Evolutionary conservation across 2,113 vertebrate genomes (phyloP).

Genomic region (Pteruthius melanotis): DNA sequence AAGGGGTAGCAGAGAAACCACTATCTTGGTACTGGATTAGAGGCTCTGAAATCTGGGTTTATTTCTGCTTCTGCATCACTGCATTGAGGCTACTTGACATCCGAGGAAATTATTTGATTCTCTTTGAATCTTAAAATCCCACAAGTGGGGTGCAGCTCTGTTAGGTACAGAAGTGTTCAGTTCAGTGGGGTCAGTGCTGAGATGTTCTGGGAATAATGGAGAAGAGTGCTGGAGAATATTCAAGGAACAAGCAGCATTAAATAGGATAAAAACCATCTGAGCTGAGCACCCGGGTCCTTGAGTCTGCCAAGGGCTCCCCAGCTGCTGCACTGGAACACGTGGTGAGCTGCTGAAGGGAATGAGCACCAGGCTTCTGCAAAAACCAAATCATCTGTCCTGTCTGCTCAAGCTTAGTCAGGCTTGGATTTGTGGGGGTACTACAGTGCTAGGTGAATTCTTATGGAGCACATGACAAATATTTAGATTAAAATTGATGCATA

Average conservation of each 20-base stretch:
- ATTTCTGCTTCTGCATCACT: neutral
- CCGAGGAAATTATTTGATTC: neutral
- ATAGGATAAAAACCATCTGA: neutral
- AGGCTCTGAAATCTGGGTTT: neutral
- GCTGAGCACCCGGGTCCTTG: neutral
- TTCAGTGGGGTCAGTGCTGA: neutral
- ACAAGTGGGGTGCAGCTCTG: neutral
- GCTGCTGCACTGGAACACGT: fast-evolving
- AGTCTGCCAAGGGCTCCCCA: fast-evolving
- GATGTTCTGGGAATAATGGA: neutral
- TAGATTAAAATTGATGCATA: neutral
- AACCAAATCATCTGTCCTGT: neutral
- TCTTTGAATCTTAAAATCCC: neutral
- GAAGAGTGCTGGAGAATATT: neutral
- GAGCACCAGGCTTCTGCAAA: neutral
- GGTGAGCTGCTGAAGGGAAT: neutral
- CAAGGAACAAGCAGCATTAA: neutral
- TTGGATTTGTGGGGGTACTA: neutral
- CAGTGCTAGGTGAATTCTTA: neutral
- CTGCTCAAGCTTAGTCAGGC: neutral
- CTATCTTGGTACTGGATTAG: neutral
- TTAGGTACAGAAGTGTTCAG: neutral
- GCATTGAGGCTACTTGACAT: neutral
- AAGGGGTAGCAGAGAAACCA: neutral
- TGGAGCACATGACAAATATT: neutral